Conservation (phyloP, 2,888 invertebrate species). For the Dorcus parallelipipedus region DNA sequence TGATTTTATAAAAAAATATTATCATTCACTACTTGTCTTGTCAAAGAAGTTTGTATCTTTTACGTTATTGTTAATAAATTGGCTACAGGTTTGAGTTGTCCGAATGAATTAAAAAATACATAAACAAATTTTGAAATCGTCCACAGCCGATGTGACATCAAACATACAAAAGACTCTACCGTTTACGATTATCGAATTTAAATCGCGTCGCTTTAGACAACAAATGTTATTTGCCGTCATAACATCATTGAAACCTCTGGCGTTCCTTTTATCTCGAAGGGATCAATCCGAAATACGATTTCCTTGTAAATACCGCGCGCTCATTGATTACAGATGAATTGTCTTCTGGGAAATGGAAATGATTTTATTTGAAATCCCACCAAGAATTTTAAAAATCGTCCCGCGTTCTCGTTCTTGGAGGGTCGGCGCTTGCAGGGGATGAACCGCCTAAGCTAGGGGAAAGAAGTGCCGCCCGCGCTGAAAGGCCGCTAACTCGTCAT, state of each 20-base stretch:
- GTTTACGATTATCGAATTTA: no score
- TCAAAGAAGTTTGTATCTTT: no score
- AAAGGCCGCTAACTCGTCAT: slow-evolving; percentile 47
- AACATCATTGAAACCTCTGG: slow-evolving; percentile 14
- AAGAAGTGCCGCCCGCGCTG: slow-evolving; percentile 31
- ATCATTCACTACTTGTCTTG: no score
- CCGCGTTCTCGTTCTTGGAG: slow-evolving; percentile 32
- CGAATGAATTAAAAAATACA: no score
- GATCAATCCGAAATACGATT: slow-evolving; percentile 21
- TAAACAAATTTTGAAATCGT: no score
- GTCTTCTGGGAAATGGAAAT: slow-evolving; percentile 33
- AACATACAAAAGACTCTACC: no score
- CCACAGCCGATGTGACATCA: no score
- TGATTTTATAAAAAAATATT: no score
- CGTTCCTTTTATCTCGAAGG: slow-evolving; percentile 15
- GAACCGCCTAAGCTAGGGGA: slow-evolving; percentile 9
- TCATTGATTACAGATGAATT: slow-evolving; percentile 33
- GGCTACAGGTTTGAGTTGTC: no score
- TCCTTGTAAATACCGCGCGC: slow-evolving; percentile 28
- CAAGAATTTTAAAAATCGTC: slow-evolving; percentile 46
- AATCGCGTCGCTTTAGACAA: background rate
- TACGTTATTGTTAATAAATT: no score
- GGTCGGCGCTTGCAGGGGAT: slow-evolving; percentile 5
- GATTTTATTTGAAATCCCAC: slow-evolving; percentile 38
- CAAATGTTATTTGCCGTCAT: slow-evolving; percentile 13